Conservation (phyloP, 2,888 invertebrate genomes). For the Mylabris sibirica region DNA sequence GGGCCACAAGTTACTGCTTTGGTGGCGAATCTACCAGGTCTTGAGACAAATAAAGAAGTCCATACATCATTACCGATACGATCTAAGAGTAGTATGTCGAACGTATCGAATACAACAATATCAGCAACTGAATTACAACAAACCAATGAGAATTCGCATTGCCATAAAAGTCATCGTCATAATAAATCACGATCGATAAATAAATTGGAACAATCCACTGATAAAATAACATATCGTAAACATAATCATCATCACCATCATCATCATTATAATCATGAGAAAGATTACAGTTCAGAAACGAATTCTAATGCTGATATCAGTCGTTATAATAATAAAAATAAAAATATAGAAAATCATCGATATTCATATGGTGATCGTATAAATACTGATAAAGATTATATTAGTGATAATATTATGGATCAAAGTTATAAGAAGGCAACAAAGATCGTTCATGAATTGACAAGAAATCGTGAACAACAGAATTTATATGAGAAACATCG, state of each 20-base stretch:
- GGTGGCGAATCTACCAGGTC: slow-evolving; percentile 70
- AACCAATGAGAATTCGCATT: slow-evolving; percentile 47
- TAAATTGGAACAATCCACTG: slow-evolving; percentile 61
- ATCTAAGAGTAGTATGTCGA: slow-evolving; percentile 64
- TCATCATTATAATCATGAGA: slow-evolving; percentile 45
- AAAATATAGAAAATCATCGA: slow-evolving; percentile 40
- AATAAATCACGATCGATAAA: slow-evolving; percentile 58
- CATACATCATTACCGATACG: slow-evolving; percentile 61
- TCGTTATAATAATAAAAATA: slow-evolving; percentile 45
- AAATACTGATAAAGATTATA: slow-evolving; percentile 47
- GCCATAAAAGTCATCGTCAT: slow-evolving; percentile 50
- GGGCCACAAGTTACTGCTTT: slow-evolving; percentile 81
- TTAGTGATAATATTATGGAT: slow-evolving; percentile 53
- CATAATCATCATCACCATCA: slow-evolving; percentile 54
- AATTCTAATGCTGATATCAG: slow-evolving; percentile 64
- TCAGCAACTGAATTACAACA: slow-evolving; percentile 53
- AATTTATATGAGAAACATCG: slow-evolving; percentile 57
- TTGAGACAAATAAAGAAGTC: slow-evolving; percentile 60
- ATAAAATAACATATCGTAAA: slow-evolving; percentile 48
- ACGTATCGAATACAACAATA: slow-evolving; percentile 66
- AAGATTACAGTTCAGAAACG: slow-evolving; percentile 68
- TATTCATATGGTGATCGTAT: slow-evolving; percentile 38
- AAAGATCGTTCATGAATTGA: slow-evolving; percentile 59
- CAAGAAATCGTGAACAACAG: slow-evolving; percentile 47
- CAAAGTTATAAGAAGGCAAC: slow-evolving; percentile 60